Evolutionary conservation across 1,140 invertebrate genomes (phyloP).

Genomic region (Pseudomyrmex cubaensis): DNA sequence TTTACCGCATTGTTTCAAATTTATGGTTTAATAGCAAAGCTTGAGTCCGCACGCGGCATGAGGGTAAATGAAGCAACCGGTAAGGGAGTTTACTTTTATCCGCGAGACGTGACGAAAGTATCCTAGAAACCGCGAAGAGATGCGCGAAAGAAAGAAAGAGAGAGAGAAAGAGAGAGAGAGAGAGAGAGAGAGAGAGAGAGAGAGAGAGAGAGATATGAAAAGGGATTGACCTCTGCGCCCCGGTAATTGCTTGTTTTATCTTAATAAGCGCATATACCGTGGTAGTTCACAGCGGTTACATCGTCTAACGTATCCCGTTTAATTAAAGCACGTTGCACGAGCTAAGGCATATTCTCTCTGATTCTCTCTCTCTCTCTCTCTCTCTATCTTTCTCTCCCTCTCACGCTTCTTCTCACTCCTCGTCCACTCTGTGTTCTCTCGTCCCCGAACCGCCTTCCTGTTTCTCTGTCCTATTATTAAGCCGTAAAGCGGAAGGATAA

Average conservation of each 20-base stretch:
- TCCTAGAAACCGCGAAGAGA: conserved; percentile 35
- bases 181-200: conserved; percentile 30
- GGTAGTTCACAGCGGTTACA: conserved; percentile 64
- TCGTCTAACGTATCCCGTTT: conserved; percentile 71
- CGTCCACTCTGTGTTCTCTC: not conserved
- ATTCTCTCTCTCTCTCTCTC: not conserved
- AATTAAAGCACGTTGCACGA: conserved; percentile 69
- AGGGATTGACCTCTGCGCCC: conserved; percentile 58
- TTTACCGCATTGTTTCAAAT: conserved; percentile 28
- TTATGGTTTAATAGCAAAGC: conserved; percentile 37
- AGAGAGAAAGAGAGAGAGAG: too few species aligned
- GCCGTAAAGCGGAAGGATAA: conserved; percentile 59
- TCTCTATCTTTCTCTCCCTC: not conserved
- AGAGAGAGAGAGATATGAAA: conserved; percentile 2
- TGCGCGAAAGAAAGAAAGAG: conserved; percentile 45
- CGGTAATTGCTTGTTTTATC: conserved; percentile 75
- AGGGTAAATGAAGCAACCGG: conserved; percentile 50
- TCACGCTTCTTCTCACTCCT: not conserved
- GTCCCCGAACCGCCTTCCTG: not conserved
- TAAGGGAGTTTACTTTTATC: conserved; percentile 56
- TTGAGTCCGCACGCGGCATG: not conserved
- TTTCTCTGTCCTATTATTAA: conserved; percentile 49
- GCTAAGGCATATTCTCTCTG: conserved; percentile 56
- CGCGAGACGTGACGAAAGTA: conserved; percentile 53
- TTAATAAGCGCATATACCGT: conserved; percentile 66